A percentile compares a stretch with the other conserved stretches of the same genome.
Evolutionary conservation across 1,140 invertebrate genomes (phyloP).

Genomic region (Octopus bimaculoides): DNA sequence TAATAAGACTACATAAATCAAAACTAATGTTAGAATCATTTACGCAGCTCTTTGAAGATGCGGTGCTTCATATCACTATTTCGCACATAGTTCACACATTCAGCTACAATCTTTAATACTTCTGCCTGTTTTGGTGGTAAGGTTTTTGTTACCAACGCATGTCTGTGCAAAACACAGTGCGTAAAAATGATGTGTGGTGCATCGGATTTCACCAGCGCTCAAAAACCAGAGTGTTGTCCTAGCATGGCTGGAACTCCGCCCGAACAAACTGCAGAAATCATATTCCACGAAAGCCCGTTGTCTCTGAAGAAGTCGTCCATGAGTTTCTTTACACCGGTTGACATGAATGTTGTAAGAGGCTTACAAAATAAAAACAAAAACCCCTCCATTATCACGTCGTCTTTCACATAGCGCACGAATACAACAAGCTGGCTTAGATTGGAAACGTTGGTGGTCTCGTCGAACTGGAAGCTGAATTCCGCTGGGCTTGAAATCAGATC

Average conservation of each 20-base stretch:
- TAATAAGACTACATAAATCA: too few species aligned
- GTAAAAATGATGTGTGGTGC: background rate
- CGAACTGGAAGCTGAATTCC: background rate
- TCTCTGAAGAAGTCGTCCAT: background rate
- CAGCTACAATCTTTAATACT: background rate
- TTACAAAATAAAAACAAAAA: constrained; percentile 3
- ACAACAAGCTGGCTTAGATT: background rate
- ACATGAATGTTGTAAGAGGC: background rate
- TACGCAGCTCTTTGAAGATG: background rate
- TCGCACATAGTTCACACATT: background rate
- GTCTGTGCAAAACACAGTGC: background rate
- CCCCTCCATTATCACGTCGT: background rate
- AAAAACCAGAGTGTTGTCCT: background rate
- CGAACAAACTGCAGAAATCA: background rate
- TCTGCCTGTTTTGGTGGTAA: background rate
- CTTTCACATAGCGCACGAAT: constrained; percentile 1
- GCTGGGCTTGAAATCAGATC: constrained; percentile 2
- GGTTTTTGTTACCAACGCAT: background rate
- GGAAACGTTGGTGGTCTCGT: background rate
- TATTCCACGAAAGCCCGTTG: background rate
- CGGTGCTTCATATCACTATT: background rate
- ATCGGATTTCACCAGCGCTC: background rate
- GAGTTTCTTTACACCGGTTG: background rate
- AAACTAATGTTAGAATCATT: too few species aligned
- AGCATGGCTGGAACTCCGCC: background rate